A percentile compares a stretch with the other conserved stretches of the same genome.
Evolutionary conservation across 92 coral and sea anemone genomes (phyloP).

Genomic region (Meandrina meandrites): DNA sequence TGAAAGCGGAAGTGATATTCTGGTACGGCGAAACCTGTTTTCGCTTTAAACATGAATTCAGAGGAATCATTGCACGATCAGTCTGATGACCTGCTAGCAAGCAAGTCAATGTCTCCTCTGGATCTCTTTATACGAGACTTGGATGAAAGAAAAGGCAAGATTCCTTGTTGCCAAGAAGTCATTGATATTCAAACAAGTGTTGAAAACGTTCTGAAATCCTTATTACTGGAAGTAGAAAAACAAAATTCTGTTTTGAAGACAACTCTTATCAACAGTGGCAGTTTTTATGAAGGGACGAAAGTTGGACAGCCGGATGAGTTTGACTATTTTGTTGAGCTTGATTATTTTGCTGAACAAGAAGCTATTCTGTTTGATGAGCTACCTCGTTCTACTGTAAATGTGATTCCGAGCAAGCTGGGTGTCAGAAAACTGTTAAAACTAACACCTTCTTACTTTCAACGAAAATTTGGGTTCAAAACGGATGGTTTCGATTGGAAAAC

Average conservation of each 20-base stretch:
- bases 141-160: constrained; percentile 3
- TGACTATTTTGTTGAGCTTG: constrained; percentile 49
- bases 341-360: constrained; percentile 19
- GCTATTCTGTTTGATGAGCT: constrained; percentile 13
- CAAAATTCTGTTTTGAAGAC: constrained; percentile 23
- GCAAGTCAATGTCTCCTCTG: not conserved
- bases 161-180: constrained; percentile 24
- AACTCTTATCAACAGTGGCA: constrained; percentile 45
- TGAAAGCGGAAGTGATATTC: constrained; percentile 2
- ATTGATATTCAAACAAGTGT: constrained; percentile 20
- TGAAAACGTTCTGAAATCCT: constrained; percentile 21
- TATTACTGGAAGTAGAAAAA: not conserved
- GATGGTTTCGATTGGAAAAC: constrained; percentile 12
- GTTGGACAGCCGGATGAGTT: constrained; percentile 62
- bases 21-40: not conserved
- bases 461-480: too few species aligned
- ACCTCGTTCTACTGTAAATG: not conserved
- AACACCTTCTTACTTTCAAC: too few species aligned
- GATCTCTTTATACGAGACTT: constrained; percentile 7
- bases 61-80: not conserved
- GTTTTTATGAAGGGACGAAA: constrained; percentile 54
- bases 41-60: not conserved
- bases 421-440: not conserved
- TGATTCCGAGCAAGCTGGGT: not conserved
- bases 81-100: not conserved